Conservation (phyloP, 2,113 vertebrate genomes). For the Danio rerio region DNA sequence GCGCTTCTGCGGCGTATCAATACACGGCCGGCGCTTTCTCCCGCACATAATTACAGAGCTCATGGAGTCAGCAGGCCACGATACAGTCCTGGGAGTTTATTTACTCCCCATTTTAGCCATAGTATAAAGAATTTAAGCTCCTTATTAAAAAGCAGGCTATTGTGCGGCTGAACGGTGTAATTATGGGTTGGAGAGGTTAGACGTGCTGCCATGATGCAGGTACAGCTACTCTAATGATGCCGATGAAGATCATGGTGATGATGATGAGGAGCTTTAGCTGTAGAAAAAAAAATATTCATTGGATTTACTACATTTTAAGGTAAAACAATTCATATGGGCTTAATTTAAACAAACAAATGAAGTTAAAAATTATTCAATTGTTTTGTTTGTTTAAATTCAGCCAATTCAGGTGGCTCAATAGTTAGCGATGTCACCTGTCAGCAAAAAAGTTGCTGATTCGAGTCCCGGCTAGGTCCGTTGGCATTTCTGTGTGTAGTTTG, state of each 20-base stretch:
- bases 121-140: constrained; percentile 19
- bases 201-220: not conserved
- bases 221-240: constrained; percentile 7
- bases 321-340: no score
- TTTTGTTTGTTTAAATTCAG: no score
- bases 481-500: no score
- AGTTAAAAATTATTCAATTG: no score
- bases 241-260: not conserved
- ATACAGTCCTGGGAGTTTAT: constrained; percentile 39
- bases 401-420: no score
- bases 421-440: no score
- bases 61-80: constrained; percentile 28
- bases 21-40: constrained; percentile 22
- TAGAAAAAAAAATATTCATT: not conserved
- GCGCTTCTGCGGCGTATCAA: constrained; percentile 14
- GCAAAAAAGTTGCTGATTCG: no score
- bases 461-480: no score
- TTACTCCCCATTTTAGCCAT: constrained; percentile 14
- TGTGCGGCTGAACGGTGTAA: constrained; percentile 26
- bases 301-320: no score
- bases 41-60: constrained; percentile 34
- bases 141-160: constrained; percentile 17
- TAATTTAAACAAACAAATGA: no score
- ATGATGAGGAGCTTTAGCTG: not conserved
- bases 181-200: constrained; percentile 24